These are phyloP conservation scores for Tachypleus tridentatus DNA, from an alignment of 1,140 invertebrate species.

Conservation along the genomic window DNA sequence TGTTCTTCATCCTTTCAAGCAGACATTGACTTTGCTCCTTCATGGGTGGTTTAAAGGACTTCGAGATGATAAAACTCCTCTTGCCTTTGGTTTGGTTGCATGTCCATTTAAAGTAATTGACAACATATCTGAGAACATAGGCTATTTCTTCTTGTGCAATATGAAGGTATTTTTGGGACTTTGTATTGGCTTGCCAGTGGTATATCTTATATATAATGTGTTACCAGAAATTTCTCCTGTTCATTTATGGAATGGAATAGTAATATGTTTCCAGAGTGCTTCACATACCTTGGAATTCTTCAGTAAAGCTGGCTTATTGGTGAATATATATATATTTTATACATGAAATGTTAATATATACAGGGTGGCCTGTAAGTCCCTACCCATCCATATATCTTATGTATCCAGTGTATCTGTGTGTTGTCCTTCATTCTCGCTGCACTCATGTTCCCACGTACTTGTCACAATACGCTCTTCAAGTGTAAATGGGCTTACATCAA, in stretches of 20 bases:
- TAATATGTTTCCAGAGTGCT: no score
- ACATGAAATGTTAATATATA: no score
- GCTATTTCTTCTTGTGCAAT: constrained; percentile 34
- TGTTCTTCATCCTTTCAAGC: constrained; percentile 77
- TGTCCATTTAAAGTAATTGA: constrained; percentile 60
- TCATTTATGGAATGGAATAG: no score
- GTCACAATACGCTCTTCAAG: no score
- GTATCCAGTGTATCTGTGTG: no score
- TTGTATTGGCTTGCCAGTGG: not conserved
- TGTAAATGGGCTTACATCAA: no score
- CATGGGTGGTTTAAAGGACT: constrained; percentile 50
- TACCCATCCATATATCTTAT: no score
- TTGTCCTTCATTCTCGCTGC: no score
- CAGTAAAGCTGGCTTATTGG: constrained; percentile 14
- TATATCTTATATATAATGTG: constrained; percentile 14
- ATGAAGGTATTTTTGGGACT: constrained; percentile 19
- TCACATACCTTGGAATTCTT: constrained; percentile 13
- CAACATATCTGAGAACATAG: constrained; percentile 54
- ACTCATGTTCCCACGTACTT: no score
- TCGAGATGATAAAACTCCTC: constrained; percentile 37
- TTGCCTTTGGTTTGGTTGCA: constrained; percentile 51
- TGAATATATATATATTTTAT: constrained; percentile 3
- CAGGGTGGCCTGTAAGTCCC: no score
- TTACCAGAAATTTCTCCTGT: constrained; percentile 6
- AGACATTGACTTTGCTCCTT: constrained; percentile 51